Percentiles rank a stretch among this genome's conserved stretches.
These are phyloP conservation scores for Microcebus murinus DNA, from an alignment of 2,113 vertebrate genomes.

Conservation along the genomic window DNA sequence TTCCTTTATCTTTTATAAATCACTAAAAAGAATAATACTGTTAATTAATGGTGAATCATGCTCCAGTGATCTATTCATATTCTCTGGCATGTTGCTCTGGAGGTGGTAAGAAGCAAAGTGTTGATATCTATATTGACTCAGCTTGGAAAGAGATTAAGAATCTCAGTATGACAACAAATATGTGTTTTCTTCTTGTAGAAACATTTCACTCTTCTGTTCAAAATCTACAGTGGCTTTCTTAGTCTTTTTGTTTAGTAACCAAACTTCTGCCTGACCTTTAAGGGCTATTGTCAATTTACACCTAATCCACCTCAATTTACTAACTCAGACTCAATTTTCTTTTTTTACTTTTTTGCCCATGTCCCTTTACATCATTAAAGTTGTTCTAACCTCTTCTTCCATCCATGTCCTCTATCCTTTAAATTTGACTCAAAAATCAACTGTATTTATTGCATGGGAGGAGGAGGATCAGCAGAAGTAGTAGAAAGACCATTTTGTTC, in stretches of 20 bases:
- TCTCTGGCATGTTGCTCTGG: constrained; percentile 67
- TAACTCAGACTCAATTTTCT: background rate
- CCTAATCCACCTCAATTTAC: background rate
- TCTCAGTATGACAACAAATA: constrained; percentile 74
- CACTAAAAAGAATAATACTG: constrained; percentile 66
- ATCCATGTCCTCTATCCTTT: background rate
- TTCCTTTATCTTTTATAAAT: constrained; percentile 74
- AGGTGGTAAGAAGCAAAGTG: constrained; percentile 71
- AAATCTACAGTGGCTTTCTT: constrained; percentile 26
- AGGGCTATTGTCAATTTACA: background rate
- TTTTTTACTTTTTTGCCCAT: background rate
- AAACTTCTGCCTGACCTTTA: background rate
- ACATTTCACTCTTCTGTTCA: constrained; percentile 56
- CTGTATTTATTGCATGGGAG: background rate
- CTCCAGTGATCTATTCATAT: constrained; percentile 73
- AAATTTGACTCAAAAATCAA: background rate
- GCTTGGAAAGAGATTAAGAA: constrained; percentile 77
- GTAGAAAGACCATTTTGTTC: background rate
- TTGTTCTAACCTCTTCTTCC: background rate
- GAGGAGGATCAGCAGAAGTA: background rate
- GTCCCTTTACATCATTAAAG: background rate
- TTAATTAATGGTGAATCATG: constrained; percentile 79
- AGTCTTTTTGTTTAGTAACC: constrained; percentile 29
- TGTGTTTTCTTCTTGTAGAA: constrained; percentile 71
- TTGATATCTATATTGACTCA: constrained; percentile 78